Evolutionary conservation across 2,113 vertebrate genomes (phyloP).

Genomic region (Nymphicus hollandicus): DNA sequence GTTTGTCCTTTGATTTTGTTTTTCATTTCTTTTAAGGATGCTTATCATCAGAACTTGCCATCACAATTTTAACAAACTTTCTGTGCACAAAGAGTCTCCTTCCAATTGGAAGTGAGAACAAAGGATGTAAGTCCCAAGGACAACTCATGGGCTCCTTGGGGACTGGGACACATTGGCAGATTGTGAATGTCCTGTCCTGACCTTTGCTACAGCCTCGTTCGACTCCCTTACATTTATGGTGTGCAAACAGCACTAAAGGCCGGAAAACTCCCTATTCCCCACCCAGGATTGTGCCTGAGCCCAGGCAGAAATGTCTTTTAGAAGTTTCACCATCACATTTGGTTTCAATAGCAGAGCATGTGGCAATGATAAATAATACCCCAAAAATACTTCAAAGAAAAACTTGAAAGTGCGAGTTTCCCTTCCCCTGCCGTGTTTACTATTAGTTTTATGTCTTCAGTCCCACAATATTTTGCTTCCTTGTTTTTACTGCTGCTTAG

Average conservation of each 20-base stretch:
- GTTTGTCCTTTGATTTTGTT: conserved; percentile 31
- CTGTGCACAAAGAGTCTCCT: neutral
- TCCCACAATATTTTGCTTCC: conserved; percentile 55
- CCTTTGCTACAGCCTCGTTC: neutral
- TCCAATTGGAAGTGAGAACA: conserved; percentile 18
- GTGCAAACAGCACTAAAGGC: neutral
- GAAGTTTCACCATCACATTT: conserved; percentile 68
- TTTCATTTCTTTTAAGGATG: neutral
- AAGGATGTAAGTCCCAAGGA: conserved; percentile 6
- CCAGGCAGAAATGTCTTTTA: conserved; percentile 27
- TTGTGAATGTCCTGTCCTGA: conserved; percentile 8
- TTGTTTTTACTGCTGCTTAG: conserved; percentile 72
- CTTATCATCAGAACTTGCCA: neutral
- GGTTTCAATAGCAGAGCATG: conserved; percentile 74
- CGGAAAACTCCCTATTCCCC: conserved; percentile 4
- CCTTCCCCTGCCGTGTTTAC: conserved; percentile 69
- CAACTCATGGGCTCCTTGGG: neutral
- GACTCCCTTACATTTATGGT: neutral
- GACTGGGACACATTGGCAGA: neutral
- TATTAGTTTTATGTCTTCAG: conserved; percentile 69
- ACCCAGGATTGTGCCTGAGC: conserved; percentile 8
- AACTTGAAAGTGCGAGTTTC: conserved; percentile 72
- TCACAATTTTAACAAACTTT: conserved; percentile 14
- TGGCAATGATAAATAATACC: conserved; percentile 76
- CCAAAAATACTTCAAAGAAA: conserved; percentile 80